These are phyloP conservation scores for Zingel zingel DNA, from an alignment of 2,113 vertebrate species.

Conservation along the genomic window DNA sequence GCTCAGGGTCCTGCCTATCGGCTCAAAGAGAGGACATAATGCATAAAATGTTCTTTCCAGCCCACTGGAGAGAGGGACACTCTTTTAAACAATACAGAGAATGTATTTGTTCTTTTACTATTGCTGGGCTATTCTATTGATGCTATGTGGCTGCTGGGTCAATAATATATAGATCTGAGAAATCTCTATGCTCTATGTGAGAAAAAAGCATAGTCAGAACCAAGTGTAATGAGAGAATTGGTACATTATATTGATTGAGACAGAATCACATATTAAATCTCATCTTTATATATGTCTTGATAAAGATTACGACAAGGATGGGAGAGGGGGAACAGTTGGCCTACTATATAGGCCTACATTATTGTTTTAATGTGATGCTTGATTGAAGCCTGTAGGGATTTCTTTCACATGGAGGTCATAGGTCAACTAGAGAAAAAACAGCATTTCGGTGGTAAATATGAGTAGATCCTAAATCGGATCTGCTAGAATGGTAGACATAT, in stretches of 20 bases:
- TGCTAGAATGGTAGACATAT: too few species aligned
- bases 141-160: background rate
- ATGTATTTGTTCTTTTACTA: slow-evolving; percentile 8
- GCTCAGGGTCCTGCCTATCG: slow-evolving; percentile 45
- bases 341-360: background rate
- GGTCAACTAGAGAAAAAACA: background rate
- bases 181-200: background rate
- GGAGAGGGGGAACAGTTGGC: background rate
- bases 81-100: slow-evolving; percentile 31
- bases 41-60: slow-evolving; percentile 73
- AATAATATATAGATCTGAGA: slow-evolving; percentile 22
- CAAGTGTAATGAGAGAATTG: background rate
- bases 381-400: background rate
- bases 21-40: slow-evolving; percentile 60
- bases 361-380: background rate
- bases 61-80: slow-evolving; percentile 56
- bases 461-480: too few species aligned
- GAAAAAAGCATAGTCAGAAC: background rate
- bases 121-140: slow-evolving; percentile 10
- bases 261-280: background rate
- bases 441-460: too few species aligned
- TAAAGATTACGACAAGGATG: background rate
- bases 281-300: background rate
- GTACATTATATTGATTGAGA: background rate
- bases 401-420: slow-evolving; percentile 9